These are phyloP conservation scores for Umimayanthus chanpuru DNA, from an alignment of 92 coral and sea anemone genomes.

Conservation along the genomic window DNA sequence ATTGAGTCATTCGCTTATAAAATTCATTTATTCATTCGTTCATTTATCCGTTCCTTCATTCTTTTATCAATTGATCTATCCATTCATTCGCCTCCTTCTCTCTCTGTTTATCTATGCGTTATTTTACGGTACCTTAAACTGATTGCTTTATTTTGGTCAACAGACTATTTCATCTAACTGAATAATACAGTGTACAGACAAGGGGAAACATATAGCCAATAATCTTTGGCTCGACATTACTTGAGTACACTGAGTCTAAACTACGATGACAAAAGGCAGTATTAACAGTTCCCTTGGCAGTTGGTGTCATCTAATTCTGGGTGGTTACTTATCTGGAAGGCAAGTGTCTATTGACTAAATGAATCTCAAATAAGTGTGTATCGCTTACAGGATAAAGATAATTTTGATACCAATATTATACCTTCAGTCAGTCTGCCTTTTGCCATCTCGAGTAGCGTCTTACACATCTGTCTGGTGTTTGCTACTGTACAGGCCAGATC, in stretches of 20 bases:
- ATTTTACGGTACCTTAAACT: neutral
- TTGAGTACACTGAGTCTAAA: neutral
- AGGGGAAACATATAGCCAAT: neutral
- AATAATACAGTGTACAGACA: neutral
- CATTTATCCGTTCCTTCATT: too few relatives aligned
- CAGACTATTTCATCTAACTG: neutral
- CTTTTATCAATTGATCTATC: too few relatives aligned
- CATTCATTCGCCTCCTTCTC: neutral
- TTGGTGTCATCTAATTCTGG: neutral
- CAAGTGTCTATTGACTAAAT: neutral
- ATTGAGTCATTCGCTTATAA: neutral
- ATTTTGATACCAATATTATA: neutral
- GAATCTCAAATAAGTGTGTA: too few relatives aligned
- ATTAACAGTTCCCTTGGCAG: neutral
- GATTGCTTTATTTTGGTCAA: neutral
- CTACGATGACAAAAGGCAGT: neutral
- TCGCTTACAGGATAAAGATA: too few relatives aligned
- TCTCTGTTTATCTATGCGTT: neutral
- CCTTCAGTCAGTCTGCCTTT: slow-evolving; percentile 71
- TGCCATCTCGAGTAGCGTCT: slow-evolving; percentile 79
- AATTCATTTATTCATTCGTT: neutral
- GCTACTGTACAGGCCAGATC: slow-evolving; percentile 86
- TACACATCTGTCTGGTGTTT: slow-evolving; percentile 73
- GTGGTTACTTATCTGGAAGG: neutral
- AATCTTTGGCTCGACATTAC: neutral